phyloP scores from a whole-genome alignment of 2,797 vertebrate species.

The Mormyrus hasselquistii region DNA sequence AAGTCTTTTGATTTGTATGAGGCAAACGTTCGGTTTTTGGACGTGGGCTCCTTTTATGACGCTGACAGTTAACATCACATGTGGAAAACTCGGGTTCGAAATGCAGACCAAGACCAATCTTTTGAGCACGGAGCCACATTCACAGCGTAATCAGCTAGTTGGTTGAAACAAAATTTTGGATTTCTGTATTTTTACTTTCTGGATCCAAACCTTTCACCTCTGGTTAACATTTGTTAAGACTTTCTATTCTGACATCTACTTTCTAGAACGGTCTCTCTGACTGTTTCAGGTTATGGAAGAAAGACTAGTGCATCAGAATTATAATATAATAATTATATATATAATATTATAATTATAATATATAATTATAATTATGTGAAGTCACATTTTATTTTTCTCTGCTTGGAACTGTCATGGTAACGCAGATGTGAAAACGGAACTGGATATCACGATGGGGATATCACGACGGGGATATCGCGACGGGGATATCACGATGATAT shows the following conservation, averaged over 20 bases:
- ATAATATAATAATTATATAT: no score
- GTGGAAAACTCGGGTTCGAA: background rate
- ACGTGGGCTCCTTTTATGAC: background rate
- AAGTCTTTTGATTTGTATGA: background rate
- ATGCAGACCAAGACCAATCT: background rate
- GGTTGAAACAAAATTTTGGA: background rate
- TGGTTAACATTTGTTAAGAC: background rate
- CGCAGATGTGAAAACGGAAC: background rate
- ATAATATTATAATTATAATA: no score
- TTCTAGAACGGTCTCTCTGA: background rate
- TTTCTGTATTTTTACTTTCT: background rate
- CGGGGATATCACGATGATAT: no score
- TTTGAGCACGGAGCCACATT: background rate
- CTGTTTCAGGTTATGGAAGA: background rate
- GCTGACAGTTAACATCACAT: background rate
- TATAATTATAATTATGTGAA: no score
- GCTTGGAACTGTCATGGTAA: background rate
- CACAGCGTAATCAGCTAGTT: background rate
- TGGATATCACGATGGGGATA: background rate
- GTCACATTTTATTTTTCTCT: background rate
- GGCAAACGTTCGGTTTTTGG: background rate
- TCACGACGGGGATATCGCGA: no score
- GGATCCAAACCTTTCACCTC: background rate
- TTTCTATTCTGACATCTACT: background rate
- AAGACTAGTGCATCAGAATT: background rate